A percentile compares a stretch with the other conserved stretches of the same genome.
Evolutionary conservation across 2,113 vertebrate genomes (phyloP).

Genomic region (Aleadryas rufinucha): DNA sequence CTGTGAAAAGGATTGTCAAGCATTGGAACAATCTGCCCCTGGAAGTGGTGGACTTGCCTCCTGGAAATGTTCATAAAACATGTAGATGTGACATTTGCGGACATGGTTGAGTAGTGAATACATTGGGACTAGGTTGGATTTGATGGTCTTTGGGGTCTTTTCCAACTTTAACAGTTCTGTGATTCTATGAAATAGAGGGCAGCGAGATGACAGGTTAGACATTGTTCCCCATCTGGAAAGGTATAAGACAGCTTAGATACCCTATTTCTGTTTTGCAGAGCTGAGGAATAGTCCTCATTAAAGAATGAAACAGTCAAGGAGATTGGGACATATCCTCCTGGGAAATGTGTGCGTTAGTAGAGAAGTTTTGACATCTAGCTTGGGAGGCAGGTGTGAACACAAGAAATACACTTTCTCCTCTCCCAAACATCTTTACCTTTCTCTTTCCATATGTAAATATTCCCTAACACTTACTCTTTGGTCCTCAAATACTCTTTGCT

Average conservation of each 20-base stretch:
- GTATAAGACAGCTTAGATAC: background rate
- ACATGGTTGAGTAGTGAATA: background rate
- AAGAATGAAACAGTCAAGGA: background rate
- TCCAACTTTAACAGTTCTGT: background rate
- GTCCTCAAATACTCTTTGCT: background rate
- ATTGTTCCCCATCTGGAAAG: background rate
- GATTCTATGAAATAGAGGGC: background rate
- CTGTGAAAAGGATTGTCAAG: background rate
- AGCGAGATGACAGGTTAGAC: background rate
- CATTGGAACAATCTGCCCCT: background rate
- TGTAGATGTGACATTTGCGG: background rate
- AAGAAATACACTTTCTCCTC: background rate
- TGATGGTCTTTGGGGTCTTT: background rate
- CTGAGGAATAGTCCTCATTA: background rate
- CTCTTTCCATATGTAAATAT: background rate
- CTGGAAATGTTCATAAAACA: background rate
- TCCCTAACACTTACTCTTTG: rapidly evolving
- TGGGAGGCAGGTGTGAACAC: background rate
- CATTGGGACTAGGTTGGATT: background rate
- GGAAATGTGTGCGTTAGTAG: rapidly evolving
- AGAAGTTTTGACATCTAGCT: background rate
- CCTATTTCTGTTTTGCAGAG: background rate
- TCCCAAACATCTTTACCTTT: background rate
- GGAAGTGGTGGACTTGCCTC: background rate
- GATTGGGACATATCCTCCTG: background rate